phyloP scores from a whole-genome alignment of 2,888 invertebrate species.

The Mantis religiosa region DNA sequence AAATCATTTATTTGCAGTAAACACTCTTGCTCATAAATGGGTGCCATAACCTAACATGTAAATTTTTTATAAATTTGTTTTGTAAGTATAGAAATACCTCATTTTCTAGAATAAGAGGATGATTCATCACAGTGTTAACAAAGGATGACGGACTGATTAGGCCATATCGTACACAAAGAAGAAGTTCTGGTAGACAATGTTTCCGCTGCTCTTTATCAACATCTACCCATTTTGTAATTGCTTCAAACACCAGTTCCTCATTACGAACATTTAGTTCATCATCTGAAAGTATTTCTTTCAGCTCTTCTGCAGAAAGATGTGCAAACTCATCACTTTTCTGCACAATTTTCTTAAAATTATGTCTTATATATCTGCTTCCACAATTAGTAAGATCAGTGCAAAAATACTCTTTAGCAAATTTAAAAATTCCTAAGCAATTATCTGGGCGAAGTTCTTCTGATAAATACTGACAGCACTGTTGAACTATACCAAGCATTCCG shows the following conservation, averaged over 20 bases:
- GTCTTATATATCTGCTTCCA: conserved; percentile 54
- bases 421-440: conserved; percentile 68
- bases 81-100: conserved; percentile 17
- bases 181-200: conserved; percentile 53
- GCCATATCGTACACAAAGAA: conserved; percentile 64
- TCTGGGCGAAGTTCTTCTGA: conserved; percentile 57
- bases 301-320: conserved; percentile 55
- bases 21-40: no score
- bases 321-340: conserved; percentile 55
- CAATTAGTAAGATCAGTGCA: conserved; percentile 62
- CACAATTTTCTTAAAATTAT: conserved; percentile 57
- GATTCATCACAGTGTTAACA: conserved; percentile 40
- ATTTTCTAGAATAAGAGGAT: conserved; percentile 30
- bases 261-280: conserved; percentile 68
- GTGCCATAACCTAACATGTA: no score
- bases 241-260: conserved; percentile 72
- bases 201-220: conserved; percentile 53
- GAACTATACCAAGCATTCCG: conserved; percentile 67
- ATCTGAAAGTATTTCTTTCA: conserved; percentile 60
- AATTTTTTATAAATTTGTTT: not conserved
- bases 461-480: conserved; percentile 64
- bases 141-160: conserved; percentile 58
- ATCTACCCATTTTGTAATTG: conserved; percentile 67
- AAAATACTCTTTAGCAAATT: conserved; percentile 66
- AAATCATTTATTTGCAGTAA: no score